Percentiles rank a stretch among this genome's conserved stretches.
Evolutionary conservation across 2,888 invertebrate genomes (phyloP).

Genomic region (Cotesia congregata): DNA sequence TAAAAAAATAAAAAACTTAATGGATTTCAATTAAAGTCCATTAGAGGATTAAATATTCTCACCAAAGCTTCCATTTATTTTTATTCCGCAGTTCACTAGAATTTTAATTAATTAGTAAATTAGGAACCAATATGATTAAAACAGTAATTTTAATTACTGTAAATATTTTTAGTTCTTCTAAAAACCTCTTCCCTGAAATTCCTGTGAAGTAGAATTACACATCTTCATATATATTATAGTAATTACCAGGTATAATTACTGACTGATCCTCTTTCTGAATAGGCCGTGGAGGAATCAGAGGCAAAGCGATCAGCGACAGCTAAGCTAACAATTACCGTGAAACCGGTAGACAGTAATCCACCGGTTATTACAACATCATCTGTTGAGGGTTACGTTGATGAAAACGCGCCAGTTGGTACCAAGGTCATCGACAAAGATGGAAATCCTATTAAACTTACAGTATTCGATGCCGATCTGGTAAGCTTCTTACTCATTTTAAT

Average conservation of each 20-base stretch:
- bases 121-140: too few species aligned
- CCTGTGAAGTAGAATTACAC: neutral
- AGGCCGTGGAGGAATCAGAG: slow-evolving; percentile 88
- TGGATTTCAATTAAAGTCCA: too few species aligned
- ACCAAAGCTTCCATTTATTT: too few species aligned
- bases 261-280: slow-evolving; percentile 43
- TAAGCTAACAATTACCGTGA: slow-evolving; percentile 84
- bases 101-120: too few species aligned
- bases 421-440: slow-evolving; percentile 79
- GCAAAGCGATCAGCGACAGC: slow-evolving; percentile 86
- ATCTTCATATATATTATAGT: neutral
- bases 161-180: neutral
- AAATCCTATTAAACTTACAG: slow-evolving; percentile 80
- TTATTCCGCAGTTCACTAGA: too few species aligned
- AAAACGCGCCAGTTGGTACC: slow-evolving; percentile 89
- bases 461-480: slow-evolving; percentile 89
- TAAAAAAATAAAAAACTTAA: too few species aligned
- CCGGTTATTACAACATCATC: slow-evolving; percentile 82
- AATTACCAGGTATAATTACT: neutral
- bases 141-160: too few species aligned
- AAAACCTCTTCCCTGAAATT: neutral
- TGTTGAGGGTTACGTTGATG: slow-evolving; percentile 84
- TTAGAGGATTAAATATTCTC: too few species aligned
- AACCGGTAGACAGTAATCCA: slow-evolving; percentile 89
- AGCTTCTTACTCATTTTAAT: slow-evolving; percentile 59